Conservation (phyloP, 2,113 vertebrate genomes). For the Carettochelys insculpta region DNA sequence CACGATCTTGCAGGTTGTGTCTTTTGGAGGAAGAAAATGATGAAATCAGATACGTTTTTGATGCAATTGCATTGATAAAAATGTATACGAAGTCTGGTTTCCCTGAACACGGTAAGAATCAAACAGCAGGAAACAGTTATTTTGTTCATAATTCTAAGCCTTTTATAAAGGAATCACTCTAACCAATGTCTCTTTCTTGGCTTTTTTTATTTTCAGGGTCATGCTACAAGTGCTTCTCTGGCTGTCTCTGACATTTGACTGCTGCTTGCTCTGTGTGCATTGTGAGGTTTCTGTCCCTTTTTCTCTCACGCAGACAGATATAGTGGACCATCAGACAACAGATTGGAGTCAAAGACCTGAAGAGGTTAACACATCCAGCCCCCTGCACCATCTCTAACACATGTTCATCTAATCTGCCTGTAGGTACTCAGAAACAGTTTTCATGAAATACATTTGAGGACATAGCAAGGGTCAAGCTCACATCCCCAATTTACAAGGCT, state of each 20-base stretch:
- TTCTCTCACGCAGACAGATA: neutral
- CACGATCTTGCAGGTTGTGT: too few relatives aligned
- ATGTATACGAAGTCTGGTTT: slow-evolving; percentile 15
- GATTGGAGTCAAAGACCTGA: too few relatives aligned
- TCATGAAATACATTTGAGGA: too few relatives aligned
- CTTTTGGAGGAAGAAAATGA: neutral
- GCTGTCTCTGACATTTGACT: neutral
- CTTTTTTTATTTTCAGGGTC: slow-evolving; percentile 17
- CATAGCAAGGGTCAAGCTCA: too few relatives aligned
- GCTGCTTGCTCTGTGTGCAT: neutral
- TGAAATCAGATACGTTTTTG: neutral
- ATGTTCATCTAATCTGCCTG: too few relatives aligned
- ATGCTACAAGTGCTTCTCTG: neutral
- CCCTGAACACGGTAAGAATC: neutral
- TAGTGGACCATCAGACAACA: neutral
- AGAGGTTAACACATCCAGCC: too few relatives aligned
- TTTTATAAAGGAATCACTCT: neutral
- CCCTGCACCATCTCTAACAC: too few relatives aligned
- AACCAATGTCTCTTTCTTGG: neutral
- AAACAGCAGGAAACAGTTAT: neutral
- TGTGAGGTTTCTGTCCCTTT: slow-evolving; percentile 11
- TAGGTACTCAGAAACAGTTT: too few relatives aligned
- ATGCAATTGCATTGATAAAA: neutral
- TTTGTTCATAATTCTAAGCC: neutral
- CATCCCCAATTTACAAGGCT: too few relatives aligned